Evolutionary conservation across 2,888 invertebrate genomes (phyloP).

Genomic region (Drosophila subsilvestris): DNA sequence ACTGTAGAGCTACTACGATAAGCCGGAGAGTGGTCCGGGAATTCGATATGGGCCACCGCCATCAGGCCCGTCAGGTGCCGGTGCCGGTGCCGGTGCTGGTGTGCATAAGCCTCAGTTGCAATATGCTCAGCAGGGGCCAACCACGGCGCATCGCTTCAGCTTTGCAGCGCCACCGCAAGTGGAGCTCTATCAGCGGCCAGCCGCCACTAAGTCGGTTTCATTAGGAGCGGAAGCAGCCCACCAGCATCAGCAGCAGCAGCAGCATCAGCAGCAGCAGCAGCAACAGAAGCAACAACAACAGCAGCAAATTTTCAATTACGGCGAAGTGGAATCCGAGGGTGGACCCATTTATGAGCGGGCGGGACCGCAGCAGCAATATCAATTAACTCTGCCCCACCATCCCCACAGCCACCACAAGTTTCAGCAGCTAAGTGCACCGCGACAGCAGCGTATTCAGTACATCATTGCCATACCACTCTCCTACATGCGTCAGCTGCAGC

Average conservation of each 20-base stretch:
- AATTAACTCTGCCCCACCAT: constrained; percentile 16
- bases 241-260: background rate
- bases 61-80: background rate
- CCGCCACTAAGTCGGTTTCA: constrained; percentile 11
- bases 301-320: constrained; percentile 54
- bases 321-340: constrained; percentile 48
- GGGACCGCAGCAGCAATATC: constrained; percentile 49
- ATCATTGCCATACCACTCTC: constrained; percentile 81
- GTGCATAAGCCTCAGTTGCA: constrained; percentile 11
- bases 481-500: constrained; percentile 79
- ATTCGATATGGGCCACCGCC: constrained; percentile 57
- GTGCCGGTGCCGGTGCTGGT: background rate
- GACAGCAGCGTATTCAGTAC: constrained; percentile 66
- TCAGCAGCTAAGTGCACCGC: constrained; percentile 26
- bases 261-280: constrained; percentile 26
- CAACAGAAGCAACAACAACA: constrained; percentile 24
- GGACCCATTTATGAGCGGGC: constrained; percentile 57
- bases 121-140: constrained; percentile 20
- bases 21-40: constrained; percentile 41
- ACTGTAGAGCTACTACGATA: constrained; percentile 58
- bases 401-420: constrained; percentile 7
- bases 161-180: constrained; percentile 65
- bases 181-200: constrained; percentile 62
- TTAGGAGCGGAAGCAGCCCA: constrained; percentile 14
- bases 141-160: constrained; percentile 56